Percentiles rank a stretch among this genome's conserved stretches.
These are phyloP conservation scores for Oenanthe melanoleuca DNA, from an alignment of 2,113 vertebrate species.

Conservation along the genomic window DNA sequence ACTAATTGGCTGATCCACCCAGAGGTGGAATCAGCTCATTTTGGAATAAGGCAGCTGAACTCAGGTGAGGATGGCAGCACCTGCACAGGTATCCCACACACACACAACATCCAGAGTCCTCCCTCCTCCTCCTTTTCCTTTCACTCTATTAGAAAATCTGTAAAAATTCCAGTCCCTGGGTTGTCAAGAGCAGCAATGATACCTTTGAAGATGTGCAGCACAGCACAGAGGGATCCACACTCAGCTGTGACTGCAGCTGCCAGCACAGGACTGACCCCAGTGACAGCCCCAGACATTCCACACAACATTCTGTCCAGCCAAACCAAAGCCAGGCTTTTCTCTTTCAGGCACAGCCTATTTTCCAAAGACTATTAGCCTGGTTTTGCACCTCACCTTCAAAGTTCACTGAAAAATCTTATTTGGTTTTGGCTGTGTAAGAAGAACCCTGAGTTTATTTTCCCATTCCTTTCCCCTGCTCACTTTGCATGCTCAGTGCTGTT, in stretches of 20 bases:
- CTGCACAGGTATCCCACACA: background rate
- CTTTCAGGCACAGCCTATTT: background rate
- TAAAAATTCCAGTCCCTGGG: background rate
- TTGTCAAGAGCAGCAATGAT: background rate
- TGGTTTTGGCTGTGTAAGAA: background rate
- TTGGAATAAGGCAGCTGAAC: background rate
- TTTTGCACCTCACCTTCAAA: background rate
- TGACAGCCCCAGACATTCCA: background rate
- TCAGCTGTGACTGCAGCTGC: background rate
- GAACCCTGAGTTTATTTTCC: background rate
- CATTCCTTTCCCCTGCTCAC: background rate
- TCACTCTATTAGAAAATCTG: background rate
- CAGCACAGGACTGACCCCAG: rapidly evolving
- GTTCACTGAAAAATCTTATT: background rate
- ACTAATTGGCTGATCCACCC: background rate
- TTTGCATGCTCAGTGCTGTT: background rate
- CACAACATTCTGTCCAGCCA: background rate
- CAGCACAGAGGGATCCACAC: background rate
- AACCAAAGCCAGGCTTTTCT: background rate
- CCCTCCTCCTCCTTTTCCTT: background rate
- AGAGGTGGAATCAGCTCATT: background rate
- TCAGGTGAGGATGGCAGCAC: rapidly evolving
- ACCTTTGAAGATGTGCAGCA: background rate
- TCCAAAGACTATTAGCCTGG: background rate
- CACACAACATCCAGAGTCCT: background rate